Evolutionary conservation across 2,113 vertebrate species (phyloP).

Genomic region (Platichthys stellatus): DNA sequence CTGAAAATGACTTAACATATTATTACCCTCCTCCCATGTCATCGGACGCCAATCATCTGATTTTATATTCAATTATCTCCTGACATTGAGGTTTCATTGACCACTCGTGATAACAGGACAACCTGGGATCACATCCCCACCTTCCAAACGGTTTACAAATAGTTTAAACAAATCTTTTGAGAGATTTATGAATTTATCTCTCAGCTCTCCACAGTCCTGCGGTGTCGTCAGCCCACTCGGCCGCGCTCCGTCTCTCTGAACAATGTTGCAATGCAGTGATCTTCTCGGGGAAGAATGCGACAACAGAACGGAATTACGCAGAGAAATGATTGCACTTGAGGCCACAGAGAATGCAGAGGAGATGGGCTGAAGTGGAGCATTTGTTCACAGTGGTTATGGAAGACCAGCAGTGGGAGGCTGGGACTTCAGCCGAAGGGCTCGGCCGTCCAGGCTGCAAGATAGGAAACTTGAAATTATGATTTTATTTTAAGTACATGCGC

Average conservation of each 20-base stretch:
- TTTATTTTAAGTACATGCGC: neutral
- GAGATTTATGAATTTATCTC: conserved; percentile 5
- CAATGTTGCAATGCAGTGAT: conserved; percentile 60
- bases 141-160: conserved; percentile 4
- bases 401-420: conserved; percentile 41
- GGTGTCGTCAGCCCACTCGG: neutral
- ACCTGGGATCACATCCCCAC: too few relatives aligned
- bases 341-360: conserved; percentile 55
- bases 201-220: neutral
- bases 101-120: conserved; percentile 6
- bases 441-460: neutral
- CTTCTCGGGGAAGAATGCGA: conserved; percentile 64
- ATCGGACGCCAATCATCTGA: conserved; percentile 24
- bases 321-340: conserved; percentile 47
- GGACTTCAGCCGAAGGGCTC: neutral
- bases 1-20: neutral
- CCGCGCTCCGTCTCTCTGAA: conserved; percentile 21
- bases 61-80: conserved; percentile 44
- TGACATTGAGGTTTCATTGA: conserved; percentile 55
- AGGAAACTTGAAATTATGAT: neutral
- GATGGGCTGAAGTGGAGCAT: conserved; percentile 40
- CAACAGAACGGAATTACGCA: conserved; percentile 46
- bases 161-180: neutral
- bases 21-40: conserved; percentile 25
- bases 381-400: conserved; percentile 50